These are phyloP conservation scores for Daboia siamensis DNA, from an alignment of 2,113 vertebrate species.

Conservation along the genomic window DNA sequence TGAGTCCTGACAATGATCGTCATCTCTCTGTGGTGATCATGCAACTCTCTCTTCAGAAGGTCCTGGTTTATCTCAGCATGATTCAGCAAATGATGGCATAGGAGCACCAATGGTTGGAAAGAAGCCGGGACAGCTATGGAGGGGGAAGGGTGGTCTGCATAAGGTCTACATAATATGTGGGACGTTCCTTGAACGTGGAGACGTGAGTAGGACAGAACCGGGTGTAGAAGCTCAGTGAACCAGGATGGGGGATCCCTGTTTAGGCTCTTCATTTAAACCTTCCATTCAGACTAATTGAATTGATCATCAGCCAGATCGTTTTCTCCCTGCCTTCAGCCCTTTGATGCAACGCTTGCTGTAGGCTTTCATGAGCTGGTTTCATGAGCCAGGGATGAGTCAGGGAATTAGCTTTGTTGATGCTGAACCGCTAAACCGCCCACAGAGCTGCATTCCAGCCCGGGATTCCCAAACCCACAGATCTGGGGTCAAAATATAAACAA, in stretches of 20 bases:
- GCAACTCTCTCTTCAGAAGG: neutral
- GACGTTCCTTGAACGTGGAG: neutral
- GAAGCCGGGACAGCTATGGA: neutral
- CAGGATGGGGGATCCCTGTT: neutral
- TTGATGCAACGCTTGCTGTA: neutral
- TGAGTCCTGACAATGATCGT: neutral
- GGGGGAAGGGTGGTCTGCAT: neutral
- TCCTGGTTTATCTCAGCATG: neutral
- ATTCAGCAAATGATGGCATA: constrained; percentile 5
- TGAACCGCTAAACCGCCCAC: neutral
- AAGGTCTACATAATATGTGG: neutral
- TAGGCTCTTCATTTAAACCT: neutral
- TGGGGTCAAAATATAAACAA: constrained; percentile 16
- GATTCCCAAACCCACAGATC: neutral
- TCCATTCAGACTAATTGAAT: neutral
- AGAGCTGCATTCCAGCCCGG: neutral
- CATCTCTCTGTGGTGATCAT: neutral
- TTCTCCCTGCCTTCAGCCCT: neutral
- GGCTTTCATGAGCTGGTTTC: neutral
- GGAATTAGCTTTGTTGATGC: neutral
- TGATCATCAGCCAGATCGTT: neutral
- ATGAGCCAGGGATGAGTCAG: neutral
- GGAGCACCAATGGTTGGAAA: neutral
- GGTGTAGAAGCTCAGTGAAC: neutral
- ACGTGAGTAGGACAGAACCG: neutral